Evolutionary conservation across 2,113 vertebrate species (phyloP).

Genomic region (Lagopus muta): DNA sequence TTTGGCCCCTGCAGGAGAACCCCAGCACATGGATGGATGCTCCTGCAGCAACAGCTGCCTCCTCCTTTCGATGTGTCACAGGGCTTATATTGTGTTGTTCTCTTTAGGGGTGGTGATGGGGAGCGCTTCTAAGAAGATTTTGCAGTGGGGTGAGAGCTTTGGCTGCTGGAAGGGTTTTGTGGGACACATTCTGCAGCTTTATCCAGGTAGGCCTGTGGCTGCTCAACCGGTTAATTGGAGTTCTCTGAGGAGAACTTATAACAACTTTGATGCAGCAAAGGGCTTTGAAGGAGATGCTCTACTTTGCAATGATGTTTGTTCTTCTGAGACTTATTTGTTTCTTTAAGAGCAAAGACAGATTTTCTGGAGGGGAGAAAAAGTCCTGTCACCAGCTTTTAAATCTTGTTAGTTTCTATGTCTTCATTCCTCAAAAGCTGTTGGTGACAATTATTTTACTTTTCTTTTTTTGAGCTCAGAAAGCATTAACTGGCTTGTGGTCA

Average conservation of each 20-base stretch:
- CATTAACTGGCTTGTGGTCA: neutral
- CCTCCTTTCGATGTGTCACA: neutral
- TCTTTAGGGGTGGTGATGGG: neutral
- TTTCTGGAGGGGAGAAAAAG: neutral
- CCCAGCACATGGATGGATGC: neutral
- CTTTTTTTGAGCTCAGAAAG: neutral
- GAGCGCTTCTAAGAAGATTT: neutral
- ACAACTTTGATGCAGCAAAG: neutral
- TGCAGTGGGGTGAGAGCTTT: neutral
- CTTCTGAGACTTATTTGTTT: neutral
- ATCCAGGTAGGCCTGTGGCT: neutral
- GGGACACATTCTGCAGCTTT: neutral
- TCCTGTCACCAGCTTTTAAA: neutral
- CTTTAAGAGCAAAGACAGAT: neutral
- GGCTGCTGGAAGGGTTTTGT: neutral
- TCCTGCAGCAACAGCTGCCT: neutral
- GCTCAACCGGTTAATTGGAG: neutral
- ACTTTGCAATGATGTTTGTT: neutral
- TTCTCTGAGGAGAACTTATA: neutral
- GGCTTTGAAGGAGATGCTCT: neutral
- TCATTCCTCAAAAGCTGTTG: neutral
- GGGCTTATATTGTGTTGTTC: accelerated
- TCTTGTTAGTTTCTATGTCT: neutral
- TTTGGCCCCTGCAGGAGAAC: neutral
- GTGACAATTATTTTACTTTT: neutral